These are phyloP conservation scores for Latrodectus elegans DNA, from an alignment of 2,888 invertebrate genomes.

Conservation along the genomic window DNA sequence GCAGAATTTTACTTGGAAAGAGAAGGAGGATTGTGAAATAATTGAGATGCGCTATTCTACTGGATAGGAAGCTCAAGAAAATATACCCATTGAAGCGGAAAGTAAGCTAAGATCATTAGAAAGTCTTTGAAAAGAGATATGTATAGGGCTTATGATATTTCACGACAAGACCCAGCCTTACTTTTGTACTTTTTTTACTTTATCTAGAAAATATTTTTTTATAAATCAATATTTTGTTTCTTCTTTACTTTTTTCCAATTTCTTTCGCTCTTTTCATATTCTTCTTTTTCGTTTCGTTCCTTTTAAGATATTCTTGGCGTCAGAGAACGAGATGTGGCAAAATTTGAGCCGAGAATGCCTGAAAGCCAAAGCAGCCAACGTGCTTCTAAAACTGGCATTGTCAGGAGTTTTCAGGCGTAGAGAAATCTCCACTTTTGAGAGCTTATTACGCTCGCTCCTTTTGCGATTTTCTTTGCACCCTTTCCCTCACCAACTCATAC, in stretches of 20 bases:
- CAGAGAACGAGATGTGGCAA: slow-evolving; percentile 54
- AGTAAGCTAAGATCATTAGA: slow-evolving; percentile 56
- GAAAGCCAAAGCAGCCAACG: slow-evolving; percentile 31
- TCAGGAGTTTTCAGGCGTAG: slow-evolving; percentile 52
- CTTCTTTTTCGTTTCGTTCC: slow-evolving; percentile 19
- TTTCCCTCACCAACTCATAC: neutral
- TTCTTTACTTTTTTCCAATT: neutral
- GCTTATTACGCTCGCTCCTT: slow-evolving; percentile 42
- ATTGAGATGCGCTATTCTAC: slow-evolving; percentile 46
- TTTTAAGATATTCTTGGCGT: slow-evolving; percentile 43
- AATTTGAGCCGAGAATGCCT: slow-evolving; percentile 48
- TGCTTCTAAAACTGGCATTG: slow-evolving; percentile 53
- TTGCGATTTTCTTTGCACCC: slow-evolving; percentile 11
- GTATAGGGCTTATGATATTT: slow-evolving; percentile 33
- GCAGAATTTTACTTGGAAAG: no score
- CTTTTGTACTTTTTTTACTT: slow-evolving; percentile 4
- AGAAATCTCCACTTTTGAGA: slow-evolving; percentile 33
- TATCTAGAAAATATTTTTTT: slow-evolving; percentile 3
- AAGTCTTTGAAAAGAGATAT: slow-evolving; percentile 35
- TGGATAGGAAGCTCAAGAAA: slow-evolving; percentile 16
- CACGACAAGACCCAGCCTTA: slow-evolving; percentile 15
- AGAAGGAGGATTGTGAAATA: slow-evolving; percentile 21
- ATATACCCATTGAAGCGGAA: slow-evolving; percentile 37
- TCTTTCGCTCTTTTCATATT: slow-evolving; percentile 9
- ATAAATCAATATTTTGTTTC: slow-evolving; percentile 33